A percentile compares a stretch with the other conserved stretches of the same genome.
Evolutionary conservation across 2,888 invertebrate species (phyloP).

Genomic region (Alviniconcha strummeri): DNA sequence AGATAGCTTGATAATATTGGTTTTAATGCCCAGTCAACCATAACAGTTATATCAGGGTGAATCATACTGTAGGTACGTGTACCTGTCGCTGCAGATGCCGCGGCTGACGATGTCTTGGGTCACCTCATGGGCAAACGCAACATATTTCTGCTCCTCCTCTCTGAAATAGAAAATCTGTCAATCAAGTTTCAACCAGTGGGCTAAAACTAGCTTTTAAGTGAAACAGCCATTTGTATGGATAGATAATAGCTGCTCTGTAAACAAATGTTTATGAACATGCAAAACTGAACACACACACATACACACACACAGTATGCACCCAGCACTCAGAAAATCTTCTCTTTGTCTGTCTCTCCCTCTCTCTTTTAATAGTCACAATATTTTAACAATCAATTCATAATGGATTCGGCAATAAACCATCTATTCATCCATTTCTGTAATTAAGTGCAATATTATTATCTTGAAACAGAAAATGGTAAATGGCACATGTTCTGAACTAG

Average conservation of each 20-base stretch:
- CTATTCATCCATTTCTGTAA: too few relatives aligned
- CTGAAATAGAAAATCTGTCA: conserved; percentile 46
- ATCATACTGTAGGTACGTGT: background rate
- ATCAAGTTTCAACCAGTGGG: background rate
- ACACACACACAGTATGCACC: background rate
- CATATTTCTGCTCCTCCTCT: conserved; percentile 70
- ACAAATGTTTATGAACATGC: background rate
- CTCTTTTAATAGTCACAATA: too few relatives aligned
- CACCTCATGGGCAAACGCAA: conserved; percentile 69
- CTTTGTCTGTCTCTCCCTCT: too few relatives aligned
- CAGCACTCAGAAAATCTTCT: background rate
- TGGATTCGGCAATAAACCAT: too few relatives aligned
- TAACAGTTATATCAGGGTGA: too few relatives aligned
- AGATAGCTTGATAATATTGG: too few relatives aligned
- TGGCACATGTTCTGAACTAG: too few relatives aligned
- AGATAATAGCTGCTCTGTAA: background rate
- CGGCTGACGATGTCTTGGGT: conserved; percentile 71
- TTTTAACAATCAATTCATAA: too few relatives aligned
- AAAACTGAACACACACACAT: background rate
- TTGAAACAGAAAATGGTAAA: too few relatives aligned
- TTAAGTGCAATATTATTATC: too few relatives aligned
- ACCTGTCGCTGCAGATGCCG: conserved; percentile 72
- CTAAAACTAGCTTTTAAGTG: background rate
- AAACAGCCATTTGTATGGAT: background rate
- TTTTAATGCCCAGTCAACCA: too few relatives aligned